Evolutionary conservation across 2,113 vertebrate species (phyloP), one percentile per base, ranked within the genome.

Genomic region (Aplodontia rufa): DNA sequence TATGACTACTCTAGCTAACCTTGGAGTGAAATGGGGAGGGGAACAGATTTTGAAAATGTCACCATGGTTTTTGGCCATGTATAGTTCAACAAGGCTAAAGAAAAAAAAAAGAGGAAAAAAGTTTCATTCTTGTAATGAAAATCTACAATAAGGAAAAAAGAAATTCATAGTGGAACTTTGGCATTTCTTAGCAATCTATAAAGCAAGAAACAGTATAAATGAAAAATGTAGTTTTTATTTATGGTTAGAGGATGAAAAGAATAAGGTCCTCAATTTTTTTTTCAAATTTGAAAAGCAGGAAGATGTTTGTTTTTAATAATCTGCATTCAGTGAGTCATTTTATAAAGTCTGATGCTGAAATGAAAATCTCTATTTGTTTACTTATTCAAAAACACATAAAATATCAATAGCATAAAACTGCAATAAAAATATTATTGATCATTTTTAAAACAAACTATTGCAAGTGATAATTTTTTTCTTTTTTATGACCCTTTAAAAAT

Each of bases 311-410:
- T 93, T 86, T 82, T 71, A 86, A 66, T 26, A 75, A 78, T 37
- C 16, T 96, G 17, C 51, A 84, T 74, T 87, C 45, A 94, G 28
- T 62, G 69, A 83, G 17, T 42, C 22, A 75, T 35, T 96, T 69
- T 79, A 45, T 55, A 4, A 94, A 58, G 4, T 86, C 64, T 64
- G 20, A 68, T 79, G 13, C 35, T 88, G 53, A 83, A 68, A 79
- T 83, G 68, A 90, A 97, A 96, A 82, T 14, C 0, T 94, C n/a
- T 62, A 53, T 75, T 11, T 35, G 83, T 78, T 82, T 92, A 42
- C 37, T 95, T 86, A 58, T 75, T 92, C 10, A 91, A 91, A 95
- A 93, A 79, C 84, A 30, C 8, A 82, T 71, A 84, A 83, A 92
- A 32, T 35, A 76, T 17, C 8, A 55, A 68, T 3, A 86, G 12